Evolutionary conservation across 2,113 vertebrate genomes (phyloP), one percentile per base, ranked within the genome.

Genomic region (Pygathrix nemaeus): DNA sequence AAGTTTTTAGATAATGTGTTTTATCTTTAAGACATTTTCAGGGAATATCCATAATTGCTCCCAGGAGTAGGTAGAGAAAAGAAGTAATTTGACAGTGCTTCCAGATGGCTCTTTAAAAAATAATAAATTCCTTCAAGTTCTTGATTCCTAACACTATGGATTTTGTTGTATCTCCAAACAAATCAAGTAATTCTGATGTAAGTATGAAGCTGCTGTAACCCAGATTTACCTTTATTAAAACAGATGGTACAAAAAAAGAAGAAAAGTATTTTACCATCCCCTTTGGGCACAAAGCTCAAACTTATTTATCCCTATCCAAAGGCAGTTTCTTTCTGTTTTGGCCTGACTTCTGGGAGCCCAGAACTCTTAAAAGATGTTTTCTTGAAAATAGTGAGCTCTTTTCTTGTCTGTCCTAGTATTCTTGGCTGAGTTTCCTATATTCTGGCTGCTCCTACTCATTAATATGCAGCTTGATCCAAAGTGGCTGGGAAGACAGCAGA

Each of bases 341-440:
- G 97, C 97, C 57, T 97, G 82, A 96, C 93, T 98, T 97, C 97
- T 98, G 98, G 97, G 98, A 97, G 95, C 85, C 82, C 96, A 96
- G 96, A 97, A 92, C 97, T 96, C 97, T 97, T 96, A 79, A 98
- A 96, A 97, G 98, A 97, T 97, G 96, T 98, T 98, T 97, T 97
- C 97, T 96, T 93, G 93, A 95, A 98, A 96, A 97, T 97, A 97
- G 94, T 83, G 93, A 88, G 86, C 78, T 96, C 97, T 96, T 97
- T 98, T 97, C 95, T 98, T 97, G 96, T 96, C 73, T 95, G 96
- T 80, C 93, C 95, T 83, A 27, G 93, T 89, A 40, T 87, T 97
- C 85, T 97, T 98, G 98, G 97, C 98, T 17, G 73, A 83, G 94
- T 75, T 81, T 76, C 88, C 93, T 23, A 23, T 84, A 81, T 87